These are phyloP conservation scores for Scaptomyza caliginosa DNA, from an alignment of 2,888 invertebrate genomes.

Conservation along the genomic window DNA sequence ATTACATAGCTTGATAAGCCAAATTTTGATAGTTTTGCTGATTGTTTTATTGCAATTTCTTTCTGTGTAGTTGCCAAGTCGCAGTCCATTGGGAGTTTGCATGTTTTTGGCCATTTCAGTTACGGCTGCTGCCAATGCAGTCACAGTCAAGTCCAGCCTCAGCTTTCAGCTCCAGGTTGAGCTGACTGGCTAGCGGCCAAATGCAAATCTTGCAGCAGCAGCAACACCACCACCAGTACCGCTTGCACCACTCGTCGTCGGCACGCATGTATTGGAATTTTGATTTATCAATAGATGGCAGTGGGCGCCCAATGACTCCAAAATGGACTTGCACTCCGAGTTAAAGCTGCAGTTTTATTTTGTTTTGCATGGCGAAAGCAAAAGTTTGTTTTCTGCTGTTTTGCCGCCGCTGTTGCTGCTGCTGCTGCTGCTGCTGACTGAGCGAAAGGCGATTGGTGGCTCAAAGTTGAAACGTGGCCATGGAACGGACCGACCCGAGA, in stretches of 20 bases:
- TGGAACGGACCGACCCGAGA: constrained; percentile 12
- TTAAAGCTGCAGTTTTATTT: constrained; percentile 1
- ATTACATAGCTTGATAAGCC: no score
- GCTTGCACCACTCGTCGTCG: constrained; percentile 17
- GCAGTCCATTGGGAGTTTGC: constrained; percentile 44
- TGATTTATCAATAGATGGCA: constrained; percentile 76
- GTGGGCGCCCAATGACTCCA: constrained; percentile 54
- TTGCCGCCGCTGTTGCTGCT: no score
- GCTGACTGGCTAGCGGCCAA: constrained; percentile 58
- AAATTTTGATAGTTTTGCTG: no score
- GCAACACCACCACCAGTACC: constrained; percentile 4
- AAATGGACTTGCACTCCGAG: constrained; percentile 23
- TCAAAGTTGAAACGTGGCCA: constrained; percentile 55
- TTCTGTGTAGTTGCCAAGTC: constrained; percentile 11
- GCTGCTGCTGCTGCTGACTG: constrained; percentile 11
- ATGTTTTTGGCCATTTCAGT: constrained; percentile 72
- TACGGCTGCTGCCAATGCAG: constrained; percentile 18
- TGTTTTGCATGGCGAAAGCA: constrained; percentile 68
- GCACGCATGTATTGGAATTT: constrained; percentile 71
- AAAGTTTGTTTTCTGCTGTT: constrained; percentile 56
- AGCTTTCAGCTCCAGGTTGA: constrained; percentile 17
- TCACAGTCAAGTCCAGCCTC: constrained; percentile 46
- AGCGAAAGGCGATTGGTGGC: constrained; percentile 64
- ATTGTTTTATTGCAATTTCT: not conserved
- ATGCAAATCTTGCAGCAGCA: constrained; percentile 66